Percentiles rank a stretch among this genome's conserved stretches.
phyloP scores from a whole-genome alignment of 2,797 vertebrate species.

The Sandelia bainsii region DNA sequence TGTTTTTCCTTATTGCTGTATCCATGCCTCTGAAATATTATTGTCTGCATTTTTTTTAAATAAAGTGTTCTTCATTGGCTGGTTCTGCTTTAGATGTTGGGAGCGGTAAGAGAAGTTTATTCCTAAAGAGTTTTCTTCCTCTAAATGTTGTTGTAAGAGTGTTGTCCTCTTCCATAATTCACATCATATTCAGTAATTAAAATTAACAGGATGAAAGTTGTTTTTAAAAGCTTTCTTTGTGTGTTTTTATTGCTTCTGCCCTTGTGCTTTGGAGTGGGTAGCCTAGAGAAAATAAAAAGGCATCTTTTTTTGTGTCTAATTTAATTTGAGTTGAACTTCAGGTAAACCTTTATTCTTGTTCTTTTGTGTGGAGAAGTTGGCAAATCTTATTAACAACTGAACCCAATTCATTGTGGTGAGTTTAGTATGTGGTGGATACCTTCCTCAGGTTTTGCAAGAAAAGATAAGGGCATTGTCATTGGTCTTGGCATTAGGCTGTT shows the following conservation, averaged over 20 bases:
- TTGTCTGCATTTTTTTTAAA: constrained; percentile 32
- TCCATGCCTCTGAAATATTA: constrained; percentile 36
- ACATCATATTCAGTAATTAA: constrained; percentile 16
- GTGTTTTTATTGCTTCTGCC: neutral
- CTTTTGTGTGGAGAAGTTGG: neutral
- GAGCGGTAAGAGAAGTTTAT: neutral
- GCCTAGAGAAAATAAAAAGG: constrained; percentile 5
- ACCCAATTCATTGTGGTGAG: neutral
- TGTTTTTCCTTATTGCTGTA: constrained; percentile 36
- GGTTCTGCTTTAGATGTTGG: neutral
- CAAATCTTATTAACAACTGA: constrained; percentile 23
- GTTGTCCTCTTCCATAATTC: neutral
- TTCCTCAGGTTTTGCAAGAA: neutral
- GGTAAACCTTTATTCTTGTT: constrained; percentile 2
- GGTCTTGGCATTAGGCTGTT: neutral
- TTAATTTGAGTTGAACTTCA: constrained; percentile 17
- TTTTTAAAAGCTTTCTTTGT: neutral
- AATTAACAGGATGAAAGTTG: constrained; percentile 4
- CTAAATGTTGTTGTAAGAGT: neutral
- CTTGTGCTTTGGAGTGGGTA: neutral
- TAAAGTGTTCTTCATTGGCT: constrained; percentile 15
- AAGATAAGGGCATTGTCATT: neutral
- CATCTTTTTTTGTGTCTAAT: neutral
- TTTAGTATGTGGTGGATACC: neutral
- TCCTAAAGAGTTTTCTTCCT: neutral